Evolutionary conservation across 2,888 invertebrate species (phyloP).

Genomic region (Lampropteryx suffumata): DNA sequence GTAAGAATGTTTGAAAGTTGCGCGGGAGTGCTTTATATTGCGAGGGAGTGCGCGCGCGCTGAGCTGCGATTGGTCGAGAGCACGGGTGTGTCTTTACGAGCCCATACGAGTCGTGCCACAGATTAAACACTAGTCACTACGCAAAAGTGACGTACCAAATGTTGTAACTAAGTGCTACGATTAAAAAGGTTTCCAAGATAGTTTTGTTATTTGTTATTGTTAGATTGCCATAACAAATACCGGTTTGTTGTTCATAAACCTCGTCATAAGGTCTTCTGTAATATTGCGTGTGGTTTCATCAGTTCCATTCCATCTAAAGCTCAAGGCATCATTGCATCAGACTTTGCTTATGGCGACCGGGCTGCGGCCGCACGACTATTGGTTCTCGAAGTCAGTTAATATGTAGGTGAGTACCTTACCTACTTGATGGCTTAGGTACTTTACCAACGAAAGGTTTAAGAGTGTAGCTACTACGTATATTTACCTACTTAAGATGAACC

Average conservation of each 20-base stretch:
- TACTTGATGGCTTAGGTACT: too few species aligned
- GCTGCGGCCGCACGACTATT: too few species aligned
- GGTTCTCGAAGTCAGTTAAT: too few species aligned
- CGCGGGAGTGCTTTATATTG: slow-evolving; percentile 62
- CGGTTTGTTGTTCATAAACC: background rate
- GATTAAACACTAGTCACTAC: background rate
- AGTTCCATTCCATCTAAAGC: slow-evolving; percentile 38
- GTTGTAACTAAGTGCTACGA: background rate
- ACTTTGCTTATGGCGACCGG: background rate
- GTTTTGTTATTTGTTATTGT: background rate
- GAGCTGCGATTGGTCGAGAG: slow-evolving; percentile 63
- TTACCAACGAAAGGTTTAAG: too few species aligned
- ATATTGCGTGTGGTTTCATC: slow-evolving; percentile 28
- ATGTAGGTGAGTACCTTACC: too few species aligned
- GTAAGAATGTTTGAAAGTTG: slow-evolving; percentile 47
- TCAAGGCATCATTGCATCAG: slow-evolving; percentile 60
- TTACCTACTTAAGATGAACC: too few species aligned
- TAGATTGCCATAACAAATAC: too few species aligned
- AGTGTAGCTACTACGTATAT: too few species aligned
- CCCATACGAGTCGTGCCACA: slow-evolving; percentile 1
- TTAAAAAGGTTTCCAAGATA: background rate
- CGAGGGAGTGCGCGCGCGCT: slow-evolving; percentile 57
- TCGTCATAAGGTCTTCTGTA: slow-evolving; percentile 6
- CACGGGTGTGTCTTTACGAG: slow-evolving; percentile 72
- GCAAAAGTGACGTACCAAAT: background rate